Evolutionary conservation across 1,140 invertebrate genomes (phyloP).

Genomic region (Drosophila pectinifera): DNA sequence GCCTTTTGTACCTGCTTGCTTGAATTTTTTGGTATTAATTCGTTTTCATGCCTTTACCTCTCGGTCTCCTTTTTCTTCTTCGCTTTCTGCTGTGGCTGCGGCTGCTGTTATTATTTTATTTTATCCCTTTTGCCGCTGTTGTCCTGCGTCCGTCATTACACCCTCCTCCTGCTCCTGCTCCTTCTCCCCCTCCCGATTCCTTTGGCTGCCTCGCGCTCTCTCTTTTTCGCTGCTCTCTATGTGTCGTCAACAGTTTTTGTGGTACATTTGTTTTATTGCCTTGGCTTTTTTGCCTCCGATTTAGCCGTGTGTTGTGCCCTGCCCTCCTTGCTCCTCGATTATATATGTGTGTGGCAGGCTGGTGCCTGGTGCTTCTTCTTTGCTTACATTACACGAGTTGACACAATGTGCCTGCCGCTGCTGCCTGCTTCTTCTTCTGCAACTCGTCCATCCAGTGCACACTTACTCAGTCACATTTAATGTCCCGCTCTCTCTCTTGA

Average conservation of each 20-base stretch:
- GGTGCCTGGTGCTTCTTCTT: constrained; percentile 51
- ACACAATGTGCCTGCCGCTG: constrained; percentile 66
- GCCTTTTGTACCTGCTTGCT: constrained; percentile 66
- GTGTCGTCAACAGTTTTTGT: constrained; percentile 82
- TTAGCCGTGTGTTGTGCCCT: constrained; percentile 58
- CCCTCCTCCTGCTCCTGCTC: constrained; percentile 1
- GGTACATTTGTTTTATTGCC: constrained; percentile 82
- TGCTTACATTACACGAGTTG: constrained; percentile 79
- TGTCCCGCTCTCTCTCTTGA: constrained; percentile 44
- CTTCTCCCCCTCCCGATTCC: background rate
- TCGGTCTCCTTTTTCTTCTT: background rate
- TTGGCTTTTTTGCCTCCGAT: constrained; percentile 68
- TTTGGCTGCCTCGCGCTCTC: constrained; percentile 22
- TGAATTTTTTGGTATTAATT: constrained; percentile 56
- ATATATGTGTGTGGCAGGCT: constrained; percentile 56
- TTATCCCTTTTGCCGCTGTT: constrained; percentile 70
- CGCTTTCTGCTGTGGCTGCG: constrained; percentile 6
- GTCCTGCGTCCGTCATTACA: constrained; percentile 63
- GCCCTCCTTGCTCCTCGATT: constrained; percentile 5
- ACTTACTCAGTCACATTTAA: constrained; percentile 52
- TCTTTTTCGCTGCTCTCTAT: constrained; percentile 47
- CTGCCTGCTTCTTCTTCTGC: constrained; percentile 57
- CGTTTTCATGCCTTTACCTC: constrained; percentile 57
- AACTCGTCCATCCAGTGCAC: constrained; percentile 81
- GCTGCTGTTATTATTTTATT: constrained; percentile 72